These are phyloP conservation scores for Tyrophagus putrescentiae DNA, from an alignment of 1,140 invertebrate species.

Conservation along the genomic window DNA sequence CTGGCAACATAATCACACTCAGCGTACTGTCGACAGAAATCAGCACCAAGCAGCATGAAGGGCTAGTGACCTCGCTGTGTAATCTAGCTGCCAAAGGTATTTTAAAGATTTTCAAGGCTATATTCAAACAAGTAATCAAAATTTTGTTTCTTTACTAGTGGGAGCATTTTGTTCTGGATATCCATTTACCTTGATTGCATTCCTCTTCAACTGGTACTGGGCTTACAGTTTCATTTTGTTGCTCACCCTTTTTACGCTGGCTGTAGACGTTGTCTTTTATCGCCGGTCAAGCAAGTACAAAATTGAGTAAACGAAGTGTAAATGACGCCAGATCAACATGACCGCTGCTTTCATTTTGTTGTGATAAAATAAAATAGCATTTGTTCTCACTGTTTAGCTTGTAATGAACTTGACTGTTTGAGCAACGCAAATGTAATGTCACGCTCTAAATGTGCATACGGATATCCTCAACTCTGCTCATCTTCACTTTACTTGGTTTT, in stretches of 20 bases:
- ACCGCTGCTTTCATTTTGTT: not conserved
- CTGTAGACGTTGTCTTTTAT: conserved; percentile 1
- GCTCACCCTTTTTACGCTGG: not conserved
- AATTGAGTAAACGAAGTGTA: not conserved
- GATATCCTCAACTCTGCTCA: too few species aligned
- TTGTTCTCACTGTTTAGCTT: not conserved
- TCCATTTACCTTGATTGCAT: conserved; percentile 11
- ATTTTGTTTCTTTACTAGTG: conserved; percentile 2
- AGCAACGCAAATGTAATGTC: too few species aligned
- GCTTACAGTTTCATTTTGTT: not conserved
- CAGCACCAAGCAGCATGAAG: not conserved
- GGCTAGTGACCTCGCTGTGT: not conserved
- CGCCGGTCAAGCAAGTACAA: not conserved
- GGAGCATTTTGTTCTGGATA: conserved; percentile 7
- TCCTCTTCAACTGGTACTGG: not conserved
- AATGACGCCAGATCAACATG: not conserved
- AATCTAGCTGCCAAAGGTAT: conserved; percentile 16
- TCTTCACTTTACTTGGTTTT: too few species aligned
- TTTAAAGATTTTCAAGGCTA: not conserved
- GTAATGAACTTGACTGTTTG: conserved; percentile 7
- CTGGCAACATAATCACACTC: conserved; percentile 11
- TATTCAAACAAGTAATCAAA: not conserved
- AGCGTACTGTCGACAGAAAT: conserved; percentile 15
- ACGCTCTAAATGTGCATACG: too few species aligned
- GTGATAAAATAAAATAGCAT: not conserved